Base-by-base conservation (phyloP, 1,140 invertebrate species). In the Tyrophagus putrescentiae region DNA sequence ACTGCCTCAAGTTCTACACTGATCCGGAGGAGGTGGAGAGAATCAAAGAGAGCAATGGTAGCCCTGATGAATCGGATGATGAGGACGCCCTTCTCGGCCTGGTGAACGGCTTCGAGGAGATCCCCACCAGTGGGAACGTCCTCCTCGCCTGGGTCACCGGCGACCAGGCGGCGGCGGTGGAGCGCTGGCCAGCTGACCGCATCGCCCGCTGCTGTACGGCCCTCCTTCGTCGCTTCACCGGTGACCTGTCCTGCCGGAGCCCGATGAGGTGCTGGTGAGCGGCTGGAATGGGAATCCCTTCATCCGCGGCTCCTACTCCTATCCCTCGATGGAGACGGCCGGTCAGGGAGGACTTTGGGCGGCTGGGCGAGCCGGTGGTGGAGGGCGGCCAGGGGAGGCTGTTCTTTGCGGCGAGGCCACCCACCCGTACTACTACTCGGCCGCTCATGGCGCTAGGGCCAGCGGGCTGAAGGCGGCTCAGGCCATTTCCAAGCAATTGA, bases 351-450 rank as follows among this genome's bases (percentile, higher is more conserved):
- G 28, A 61, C n/a, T 13, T 41, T n/a, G 21, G 27, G 11, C 7
- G 18, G 7, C 27, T 61, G 5, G 28, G 11, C 25, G 29, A 60
- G 31, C 60, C 57, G 18, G 21, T 61, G 11, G 27, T 34, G 29
- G 11, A 16, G 16, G 3, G 2, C 31, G n/a, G 18, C 13, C 25
- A 60, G 28, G 42, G 23, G 11, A 59, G 11, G 6, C 11, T 29
- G 7, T 88, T 23, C 91, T 92, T 71, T 87, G 87, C 41, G 88
- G 88, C 0, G 88, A 92, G 73, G 87, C 85, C 1, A 90, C 87
- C 0, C 79, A 84, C 64, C 73, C 77, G 31, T 72, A 78, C 64
- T 81, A 79, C 68, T 85, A 81, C 70, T 84, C 83, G 1, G 85
- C 84, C 6, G 79, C 79, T 3, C 83, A 86, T 68, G 84, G 84